These are phyloP conservation scores for Nestor notabilis DNA, from an alignment of 2,113 vertebrate species.

Conservation along the genomic window DNA sequence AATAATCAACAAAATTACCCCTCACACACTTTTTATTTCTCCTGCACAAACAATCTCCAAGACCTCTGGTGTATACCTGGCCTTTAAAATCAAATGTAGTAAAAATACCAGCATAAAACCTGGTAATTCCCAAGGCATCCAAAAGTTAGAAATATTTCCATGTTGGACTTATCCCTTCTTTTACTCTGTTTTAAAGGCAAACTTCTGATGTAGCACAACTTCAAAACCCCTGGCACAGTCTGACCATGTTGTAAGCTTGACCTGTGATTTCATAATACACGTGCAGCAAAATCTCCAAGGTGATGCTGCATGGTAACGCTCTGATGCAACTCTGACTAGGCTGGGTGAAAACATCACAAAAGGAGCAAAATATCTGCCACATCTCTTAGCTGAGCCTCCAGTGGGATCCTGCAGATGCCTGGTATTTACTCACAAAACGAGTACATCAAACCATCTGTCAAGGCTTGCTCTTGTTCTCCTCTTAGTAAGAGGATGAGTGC, in stretches of 20 bases:
- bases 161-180: not conserved
- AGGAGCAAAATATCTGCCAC: not conserved
- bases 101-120: not conserved
- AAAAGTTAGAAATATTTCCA: not conserved
- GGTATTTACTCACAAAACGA: not conserved
- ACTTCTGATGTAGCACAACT: not conserved
- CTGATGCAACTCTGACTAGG: not conserved
- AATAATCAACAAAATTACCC: not conserved
- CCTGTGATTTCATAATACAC: not conserved
- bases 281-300: not conserved
- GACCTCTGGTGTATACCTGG: not conserved
- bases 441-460: not conserved
- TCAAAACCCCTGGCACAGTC: not conserved
- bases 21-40: not conserved
- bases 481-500: not conserved
- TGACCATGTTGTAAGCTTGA: not conserved
- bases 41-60: not conserved
- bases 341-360: not conserved
- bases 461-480: not conserved
- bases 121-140: not conserved
- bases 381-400: not conserved
- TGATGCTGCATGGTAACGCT: rapidly evolving
- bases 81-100: not conserved
- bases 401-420: not conserved
- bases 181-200: not conserved